Percentiles rank a stretch among this genome's conserved stretches.
These are phyloP conservation scores for Leptobrachium ailaonicum DNA, from an alignment of 2,113 vertebrate species.

Conservation along the genomic window DNA sequence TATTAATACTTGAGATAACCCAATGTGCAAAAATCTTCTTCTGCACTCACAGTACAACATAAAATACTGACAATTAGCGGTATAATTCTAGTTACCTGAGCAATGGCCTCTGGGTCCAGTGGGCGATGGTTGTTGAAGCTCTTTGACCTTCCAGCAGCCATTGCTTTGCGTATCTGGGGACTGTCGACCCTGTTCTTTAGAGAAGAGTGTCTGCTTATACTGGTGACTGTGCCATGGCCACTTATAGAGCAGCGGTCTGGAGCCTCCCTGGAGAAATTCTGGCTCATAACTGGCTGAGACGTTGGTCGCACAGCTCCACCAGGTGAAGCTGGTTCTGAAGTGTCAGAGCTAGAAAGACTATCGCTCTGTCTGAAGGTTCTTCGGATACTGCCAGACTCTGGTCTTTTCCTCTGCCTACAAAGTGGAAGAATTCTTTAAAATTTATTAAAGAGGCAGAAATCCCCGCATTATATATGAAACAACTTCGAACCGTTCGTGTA, in stretches of 20 bases:
- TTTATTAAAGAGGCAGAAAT: no score
- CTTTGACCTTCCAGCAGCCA: slow-evolving; percentile 88
- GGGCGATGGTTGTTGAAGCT: slow-evolving; percentile 98
- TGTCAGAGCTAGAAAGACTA: slow-evolving; percentile 67
- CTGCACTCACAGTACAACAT: no score
- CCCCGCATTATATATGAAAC: no score
- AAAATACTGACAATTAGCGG: no score
- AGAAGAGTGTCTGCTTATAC: slow-evolving; percentile 93
- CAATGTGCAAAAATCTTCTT: no score
- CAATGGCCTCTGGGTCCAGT: slow-evolving; percentile 88
- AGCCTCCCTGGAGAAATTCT: slow-evolving; percentile 82
- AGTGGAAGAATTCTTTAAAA: no score
- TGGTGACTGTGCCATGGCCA: slow-evolving; percentile 91
- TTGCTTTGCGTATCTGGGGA: slow-evolving; percentile 86
- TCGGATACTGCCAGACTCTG: slow-evolving; percentile 85
- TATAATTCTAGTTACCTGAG: slow-evolving; percentile 72
- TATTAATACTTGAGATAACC: no score
- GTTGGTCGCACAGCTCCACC: slow-evolving; percentile 79
- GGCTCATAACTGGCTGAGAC: slow-evolving; percentile 81
- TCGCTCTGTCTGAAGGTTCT: slow-evolving; percentile 87
- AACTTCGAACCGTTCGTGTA: no score
- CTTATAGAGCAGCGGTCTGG: slow-evolving; percentile 90
- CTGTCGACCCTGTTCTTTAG: slow-evolving; percentile 93
- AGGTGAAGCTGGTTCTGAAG: slow-evolving; percentile 69
- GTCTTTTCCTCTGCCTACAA: slow-evolving; percentile 87